These are phyloP conservation scores for Scaptomyza tumidula DNA, from an alignment of 2,888 invertebrate species.

Conservation along the genomic window DNA sequence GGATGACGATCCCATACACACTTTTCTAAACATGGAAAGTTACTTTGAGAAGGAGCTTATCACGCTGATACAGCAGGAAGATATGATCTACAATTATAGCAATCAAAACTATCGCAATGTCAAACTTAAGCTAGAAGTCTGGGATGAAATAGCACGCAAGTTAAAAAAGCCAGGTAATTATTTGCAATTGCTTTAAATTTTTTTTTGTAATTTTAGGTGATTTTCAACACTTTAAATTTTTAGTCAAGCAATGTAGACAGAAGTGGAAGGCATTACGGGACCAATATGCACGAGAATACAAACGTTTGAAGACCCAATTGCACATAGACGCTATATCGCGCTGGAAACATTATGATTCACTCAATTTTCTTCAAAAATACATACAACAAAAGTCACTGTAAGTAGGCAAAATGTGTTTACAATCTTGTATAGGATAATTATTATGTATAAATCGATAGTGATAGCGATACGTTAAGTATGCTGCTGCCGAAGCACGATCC, in stretches of 20 bases:
- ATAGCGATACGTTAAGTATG: slow-evolving; percentile 66
- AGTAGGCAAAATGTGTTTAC: slow-evolving; percentile 42
- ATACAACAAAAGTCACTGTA: slow-evolving; percentile 81
- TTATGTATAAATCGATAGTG: slow-evolving; percentile 43
- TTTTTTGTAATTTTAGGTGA: not conserved
- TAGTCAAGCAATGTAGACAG: slow-evolving; percentile 82
- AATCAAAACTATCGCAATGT: slow-evolving; percentile 82
- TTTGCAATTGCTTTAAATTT: not conserved
- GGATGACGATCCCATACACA: slow-evolving; percentile 83
- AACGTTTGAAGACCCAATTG: slow-evolving; percentile 76
- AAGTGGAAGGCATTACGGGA: slow-evolving; percentile 83
- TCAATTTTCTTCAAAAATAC: slow-evolving; percentile 79
- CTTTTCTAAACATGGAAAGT: slow-evolving; percentile 82
- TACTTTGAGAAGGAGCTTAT: slow-evolving; percentile 83
- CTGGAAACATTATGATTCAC: slow-evolving; percentile 83
- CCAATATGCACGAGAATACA: slow-evolving; percentile 82
- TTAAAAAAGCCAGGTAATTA: slow-evolving; percentile 79
- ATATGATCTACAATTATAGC: slow-evolving; percentile 79
- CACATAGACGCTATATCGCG: slow-evolving; percentile 72
- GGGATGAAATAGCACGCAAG: slow-evolving; percentile 83
- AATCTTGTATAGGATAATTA: not conserved
- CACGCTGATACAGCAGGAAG: slow-evolving; percentile 76
- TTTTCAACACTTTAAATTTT: not conserved
- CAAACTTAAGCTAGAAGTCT: slow-evolving; percentile 78
- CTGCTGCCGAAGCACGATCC: slow-evolving; percentile 73